phyloP scores from a whole-genome alignment of 2,888 invertebrate species.

The Coecobrya sp. region DNA sequence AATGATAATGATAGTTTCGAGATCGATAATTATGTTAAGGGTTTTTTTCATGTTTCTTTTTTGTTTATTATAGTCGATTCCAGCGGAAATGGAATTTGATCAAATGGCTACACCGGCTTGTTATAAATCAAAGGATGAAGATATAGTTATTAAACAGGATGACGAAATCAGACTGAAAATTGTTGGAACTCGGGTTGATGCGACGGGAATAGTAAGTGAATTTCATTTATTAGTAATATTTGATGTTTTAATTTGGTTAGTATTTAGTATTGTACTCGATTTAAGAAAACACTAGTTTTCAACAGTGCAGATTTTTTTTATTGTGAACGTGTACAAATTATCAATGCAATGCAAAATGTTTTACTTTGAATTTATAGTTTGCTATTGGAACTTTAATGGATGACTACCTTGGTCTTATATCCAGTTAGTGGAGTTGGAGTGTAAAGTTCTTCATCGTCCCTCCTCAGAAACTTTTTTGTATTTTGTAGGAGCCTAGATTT shows the following conservation, averaged over 20 bases:
- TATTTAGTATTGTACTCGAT: no score
- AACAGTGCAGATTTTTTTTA: no score
- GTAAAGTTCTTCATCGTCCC: background rate
- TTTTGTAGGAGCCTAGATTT: no score
- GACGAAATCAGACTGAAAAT: slow-evolving; percentile 99
- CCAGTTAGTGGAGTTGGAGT: slow-evolving; percentile 75
- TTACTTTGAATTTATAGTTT: slow-evolving; percentile 91
- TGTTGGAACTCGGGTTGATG: slow-evolving; percentile 99
- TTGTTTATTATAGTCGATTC: slow-evolving; percentile 90
- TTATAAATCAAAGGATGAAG: slow-evolving; percentile 99
- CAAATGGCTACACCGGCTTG: slow-evolving; percentile 99
- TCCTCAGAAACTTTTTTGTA: background rate
- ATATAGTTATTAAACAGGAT: slow-evolving; percentile 98
- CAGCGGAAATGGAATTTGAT: slow-evolving; percentile 99
- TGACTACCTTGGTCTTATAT: slow-evolving; percentile 94
- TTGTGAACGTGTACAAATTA: background rate
- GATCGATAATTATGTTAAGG: no score
- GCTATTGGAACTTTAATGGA: slow-evolving; percentile 99
- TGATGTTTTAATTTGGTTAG: slow-evolving; percentile 3
- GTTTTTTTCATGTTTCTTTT: background rate
- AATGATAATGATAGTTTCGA: no score
- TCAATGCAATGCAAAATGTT: background rate
- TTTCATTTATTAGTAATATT: background rate
- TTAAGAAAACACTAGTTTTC: no score
- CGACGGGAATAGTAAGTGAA: slow-evolving; percentile 98